phyloP scores from a whole-genome alignment of 2,888 invertebrate genomes.

The Cyclophora punctaria region DNA sequence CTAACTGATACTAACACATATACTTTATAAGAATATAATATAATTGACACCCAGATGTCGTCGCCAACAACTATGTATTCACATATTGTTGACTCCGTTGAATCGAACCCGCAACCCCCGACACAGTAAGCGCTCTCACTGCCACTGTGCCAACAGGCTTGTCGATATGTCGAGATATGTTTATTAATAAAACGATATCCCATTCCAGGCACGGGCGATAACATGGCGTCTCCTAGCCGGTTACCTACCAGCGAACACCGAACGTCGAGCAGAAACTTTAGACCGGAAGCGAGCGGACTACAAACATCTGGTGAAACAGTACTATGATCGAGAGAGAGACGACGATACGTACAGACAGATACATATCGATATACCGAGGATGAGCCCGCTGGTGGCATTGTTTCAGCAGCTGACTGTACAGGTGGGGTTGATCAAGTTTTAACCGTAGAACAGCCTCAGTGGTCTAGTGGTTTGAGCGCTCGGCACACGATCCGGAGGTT shows the following conservation, averaged over 20 bases:
- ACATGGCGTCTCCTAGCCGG: constrained; percentile 84
- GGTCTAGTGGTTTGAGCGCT: too few relatives aligned
- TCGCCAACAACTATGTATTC: too few relatives aligned
- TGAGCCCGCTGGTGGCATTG: constrained; percentile 97
- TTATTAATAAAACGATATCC: not conserved
- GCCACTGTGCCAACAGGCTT: too few relatives aligned
- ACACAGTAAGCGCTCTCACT: too few relatives aligned
- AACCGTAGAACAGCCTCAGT: too few relatives aligned
- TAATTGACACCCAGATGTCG: too few relatives aligned
- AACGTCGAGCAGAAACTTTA: constrained; percentile 89
- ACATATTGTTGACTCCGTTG: too few relatives aligned
- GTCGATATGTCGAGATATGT: too few relatives aligned
- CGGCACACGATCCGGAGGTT: too few relatives aligned
- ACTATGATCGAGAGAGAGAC: constrained; percentile 90
- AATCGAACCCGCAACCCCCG: too few relatives aligned
- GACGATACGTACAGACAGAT: constrained; percentile 95
- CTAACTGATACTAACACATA: too few relatives aligned
- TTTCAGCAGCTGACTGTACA: constrained; percentile 96
- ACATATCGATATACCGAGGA: constrained; percentile 98
- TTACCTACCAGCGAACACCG: constrained; percentile 94
- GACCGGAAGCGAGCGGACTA: constrained; percentile 97
- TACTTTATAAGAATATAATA: too few relatives aligned
- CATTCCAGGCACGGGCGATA: constrained; percentile 73
- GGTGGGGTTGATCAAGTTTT: constrained; percentile 26
- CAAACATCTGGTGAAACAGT: constrained; percentile 95